phyloP scores from a whole-genome alignment of 2,888 invertebrate genomes.

The Sepiola atlantica region DNA sequence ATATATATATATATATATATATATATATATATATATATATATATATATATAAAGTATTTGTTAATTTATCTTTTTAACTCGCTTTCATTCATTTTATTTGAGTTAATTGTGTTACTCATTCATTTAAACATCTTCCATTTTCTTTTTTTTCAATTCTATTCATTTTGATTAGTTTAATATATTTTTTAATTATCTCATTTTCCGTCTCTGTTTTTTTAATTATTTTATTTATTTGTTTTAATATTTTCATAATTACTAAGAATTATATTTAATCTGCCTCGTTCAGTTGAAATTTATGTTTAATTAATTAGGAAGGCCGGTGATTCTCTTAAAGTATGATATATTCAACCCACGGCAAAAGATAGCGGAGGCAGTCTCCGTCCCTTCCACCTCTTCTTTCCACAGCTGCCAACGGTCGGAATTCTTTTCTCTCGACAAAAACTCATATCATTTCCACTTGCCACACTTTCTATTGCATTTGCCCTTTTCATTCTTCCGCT shows the following conservation, averaged over 20 bases:
- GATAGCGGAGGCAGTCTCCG: not conserved
- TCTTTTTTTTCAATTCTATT: not conserved
- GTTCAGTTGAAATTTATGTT: not conserved
- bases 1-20: too few relatives aligned
- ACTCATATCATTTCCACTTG: not conserved
- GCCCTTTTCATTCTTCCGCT: not conserved
- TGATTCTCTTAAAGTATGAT: not conserved
- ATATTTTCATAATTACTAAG: not conserved
- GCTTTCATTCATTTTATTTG: not conserved
- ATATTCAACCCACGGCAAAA: not conserved
- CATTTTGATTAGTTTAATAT: not conserved
- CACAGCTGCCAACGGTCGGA: not conserved
- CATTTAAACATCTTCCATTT: not conserved
- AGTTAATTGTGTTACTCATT: not conserved
- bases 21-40: too few relatives aligned
- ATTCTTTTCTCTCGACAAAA: not conserved
- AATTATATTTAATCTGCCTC: not conserved
- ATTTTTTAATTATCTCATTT: not conserved
- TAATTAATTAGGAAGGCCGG: not conserved
- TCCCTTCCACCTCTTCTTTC: not conserved
- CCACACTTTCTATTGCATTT: not conserved
- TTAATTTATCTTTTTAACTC: not conserved
- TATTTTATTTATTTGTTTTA: not conserved
- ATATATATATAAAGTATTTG: too few relatives aligned
- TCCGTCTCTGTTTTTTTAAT: not conserved